Evolutionary conservation across 2,888 invertebrate genomes (phyloP).

Genomic region (Heliconius ethilla): DNA sequence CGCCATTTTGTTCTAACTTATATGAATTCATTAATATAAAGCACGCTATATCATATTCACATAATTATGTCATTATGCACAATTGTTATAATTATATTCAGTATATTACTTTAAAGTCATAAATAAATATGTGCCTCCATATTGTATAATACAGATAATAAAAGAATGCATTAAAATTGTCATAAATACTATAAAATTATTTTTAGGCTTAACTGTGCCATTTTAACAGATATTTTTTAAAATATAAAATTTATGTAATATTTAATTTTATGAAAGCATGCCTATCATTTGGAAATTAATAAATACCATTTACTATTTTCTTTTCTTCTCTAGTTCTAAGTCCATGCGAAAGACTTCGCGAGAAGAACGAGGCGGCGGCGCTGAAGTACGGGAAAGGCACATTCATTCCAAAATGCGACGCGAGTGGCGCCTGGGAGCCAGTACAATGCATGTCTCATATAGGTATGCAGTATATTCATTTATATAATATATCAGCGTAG

Average conservation of each 20-base stretch:
- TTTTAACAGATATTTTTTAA: too few species aligned
- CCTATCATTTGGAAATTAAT: background rate
- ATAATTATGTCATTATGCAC: slow-evolving; percentile 14
- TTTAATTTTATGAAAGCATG: too few species aligned
- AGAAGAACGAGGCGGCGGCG: slow-evolving; percentile 88
- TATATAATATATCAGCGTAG: background rate
- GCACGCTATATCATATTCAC: slow-evolving; percentile 18
- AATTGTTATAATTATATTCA: slow-evolving; percentile 3
- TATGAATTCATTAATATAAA: slow-evolving; percentile 1
- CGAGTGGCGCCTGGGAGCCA: slow-evolving; percentile 89
- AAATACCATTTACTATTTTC: background rate
- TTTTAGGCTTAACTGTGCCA: background rate
- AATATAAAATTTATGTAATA: background rate
- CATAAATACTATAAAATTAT: background rate
- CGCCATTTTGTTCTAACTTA: background rate
- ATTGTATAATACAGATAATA: background rate
- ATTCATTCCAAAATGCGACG: slow-evolving; percentile 89
- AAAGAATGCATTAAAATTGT: background rate
- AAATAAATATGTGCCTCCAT: background rate
- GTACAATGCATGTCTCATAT: slow-evolving; percentile 88
- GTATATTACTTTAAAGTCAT: background rate
- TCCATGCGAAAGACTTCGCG: slow-evolving; percentile 89
- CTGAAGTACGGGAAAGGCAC: slow-evolving; percentile 87
- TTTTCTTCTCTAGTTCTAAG: slow-evolving; percentile 83
- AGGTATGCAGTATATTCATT: slow-evolving; percentile 52